These are phyloP conservation scores for Idaea biselata DNA, from an alignment of 2,888 invertebrate genomes.

Conservation along the genomic window DNA sequence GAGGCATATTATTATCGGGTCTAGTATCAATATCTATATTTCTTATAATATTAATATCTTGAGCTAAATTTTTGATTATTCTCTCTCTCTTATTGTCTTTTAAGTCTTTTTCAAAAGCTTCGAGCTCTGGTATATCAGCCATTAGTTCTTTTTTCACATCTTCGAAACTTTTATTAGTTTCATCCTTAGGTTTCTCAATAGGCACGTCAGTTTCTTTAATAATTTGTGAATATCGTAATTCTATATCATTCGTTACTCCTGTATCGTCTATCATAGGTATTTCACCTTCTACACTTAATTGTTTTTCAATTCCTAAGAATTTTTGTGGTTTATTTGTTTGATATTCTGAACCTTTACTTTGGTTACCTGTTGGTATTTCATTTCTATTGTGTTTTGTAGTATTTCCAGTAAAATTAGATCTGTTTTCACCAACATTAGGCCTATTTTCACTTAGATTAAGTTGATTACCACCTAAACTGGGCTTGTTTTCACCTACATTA, in stretches of 20 bases:
- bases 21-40: slow-evolving; percentile 45
- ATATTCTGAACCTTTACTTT: slow-evolving; percentile 4
- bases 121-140: slow-evolving; percentile 76
- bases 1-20: not conserved
- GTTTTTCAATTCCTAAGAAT: slow-evolving; percentile 70
- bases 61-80: slow-evolving; percentile 67
- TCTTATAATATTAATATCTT: slow-evolving; percentile 58
- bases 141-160: slow-evolving; percentile 75
- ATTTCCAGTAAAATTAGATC: slow-evolving; percentile 10
- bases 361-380: not conserved
- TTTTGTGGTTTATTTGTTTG: slow-evolving; percentile 11
- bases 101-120: slow-evolving; percentile 75
- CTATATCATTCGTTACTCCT: slow-evolving; percentile 68
- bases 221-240: slow-evolving; percentile 63
- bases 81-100: slow-evolving; percentile 76
- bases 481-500: not conserved
- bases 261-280: slow-evolving; percentile 78
- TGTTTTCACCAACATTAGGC: not conserved
- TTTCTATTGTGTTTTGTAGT: slow-evolving; percentile 17
- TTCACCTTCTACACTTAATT: slow-evolving; percentile 74
- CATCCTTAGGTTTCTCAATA: slow-evolving; percentile 29
- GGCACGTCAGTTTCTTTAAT: slow-evolving; percentile 38
- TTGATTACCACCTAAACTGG: too few relatives aligned
- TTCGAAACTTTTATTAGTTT: slow-evolving; percentile 65
- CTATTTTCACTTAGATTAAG: not conserved